Conservation (phyloP, 2,113 vertebrate species). For the Laticauda colubrina region DNA sequence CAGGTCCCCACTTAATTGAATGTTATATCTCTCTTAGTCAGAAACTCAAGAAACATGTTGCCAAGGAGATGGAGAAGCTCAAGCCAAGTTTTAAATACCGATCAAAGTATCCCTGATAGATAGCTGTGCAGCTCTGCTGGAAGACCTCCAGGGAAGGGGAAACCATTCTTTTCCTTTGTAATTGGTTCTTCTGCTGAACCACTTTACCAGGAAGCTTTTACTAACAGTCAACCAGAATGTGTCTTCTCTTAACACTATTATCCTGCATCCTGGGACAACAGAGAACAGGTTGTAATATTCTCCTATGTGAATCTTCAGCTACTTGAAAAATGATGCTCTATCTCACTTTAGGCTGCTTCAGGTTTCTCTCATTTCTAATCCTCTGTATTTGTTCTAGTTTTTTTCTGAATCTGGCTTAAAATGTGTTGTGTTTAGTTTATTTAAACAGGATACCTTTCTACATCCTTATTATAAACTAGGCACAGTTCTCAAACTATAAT, state of each 20-base stretch:
- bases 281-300: not conserved
- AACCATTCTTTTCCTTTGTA: not conserved
- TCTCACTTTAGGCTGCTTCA: not conserved
- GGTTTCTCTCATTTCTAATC: not conserved
- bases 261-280: not conserved
- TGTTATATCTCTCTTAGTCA: not conserved
- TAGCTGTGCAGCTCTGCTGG: not conserved
- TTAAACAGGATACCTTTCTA: not conserved
- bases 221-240: not conserved
- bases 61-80: not conserved
- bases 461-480: not conserved
- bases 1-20: not conserved
- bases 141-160: not conserved
- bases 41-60: not conserved
- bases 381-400: not conserved
- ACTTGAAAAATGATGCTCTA: not conserved
- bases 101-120: not conserved
- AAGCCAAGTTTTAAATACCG: not conserved
- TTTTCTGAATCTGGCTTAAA: not conserved
- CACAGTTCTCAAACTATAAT: not conserved
- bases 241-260: not conserved
- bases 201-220: not conserved
- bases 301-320: not conserved
- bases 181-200: not conserved
- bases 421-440: not conserved